Conservation (phyloP, 2,797 vertebrate genomes). For the Lacerta viridis region DNA sequence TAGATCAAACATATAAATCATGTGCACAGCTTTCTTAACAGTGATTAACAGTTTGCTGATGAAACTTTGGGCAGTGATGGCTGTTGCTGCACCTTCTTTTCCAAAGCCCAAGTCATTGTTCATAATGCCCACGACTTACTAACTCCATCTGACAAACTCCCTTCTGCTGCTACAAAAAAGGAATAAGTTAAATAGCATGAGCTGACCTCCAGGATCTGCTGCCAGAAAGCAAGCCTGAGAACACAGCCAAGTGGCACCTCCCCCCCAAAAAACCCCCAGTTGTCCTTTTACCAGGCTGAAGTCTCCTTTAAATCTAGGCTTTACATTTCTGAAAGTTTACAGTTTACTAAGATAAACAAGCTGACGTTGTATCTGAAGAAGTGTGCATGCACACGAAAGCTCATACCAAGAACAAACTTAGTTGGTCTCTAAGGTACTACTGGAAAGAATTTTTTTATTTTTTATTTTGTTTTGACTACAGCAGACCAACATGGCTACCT, state of each 20-base stretch:
- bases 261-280: conserved; percentile 78
- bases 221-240: conserved; percentile 79
- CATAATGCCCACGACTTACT: conserved; percentile 63
- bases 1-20: conserved; percentile 55
- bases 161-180: conserved; percentile 76
- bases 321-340: conserved; percentile 62
- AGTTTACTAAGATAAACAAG: conserved; percentile 53
- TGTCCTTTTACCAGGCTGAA: conserved; percentile 88
- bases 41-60: conserved; percentile 52
- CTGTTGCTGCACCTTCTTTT: conserved; percentile 43
- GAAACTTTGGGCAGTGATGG: conserved; percentile 55
- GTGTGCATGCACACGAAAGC: too few species aligned
- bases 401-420: too few species aligned
- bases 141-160: conserved; percentile 69
- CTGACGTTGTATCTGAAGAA: not conserved
- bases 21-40: conserved; percentile 27
- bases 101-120: conserved; percentile 61
- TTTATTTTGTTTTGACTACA: too few species aligned
- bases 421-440: too few species aligned
- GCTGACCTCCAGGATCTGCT: conserved; percentile 71
- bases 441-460: too few species aligned
- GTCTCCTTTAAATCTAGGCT: conserved; percentile 55
- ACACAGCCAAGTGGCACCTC: conserved; percentile 75
- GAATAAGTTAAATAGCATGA: conserved; percentile 75
- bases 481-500: too few species aligned